phyloP scores from a whole-genome alignment of 1,140 invertebrate genomes.

The Hyphantria cunea region DNA sequence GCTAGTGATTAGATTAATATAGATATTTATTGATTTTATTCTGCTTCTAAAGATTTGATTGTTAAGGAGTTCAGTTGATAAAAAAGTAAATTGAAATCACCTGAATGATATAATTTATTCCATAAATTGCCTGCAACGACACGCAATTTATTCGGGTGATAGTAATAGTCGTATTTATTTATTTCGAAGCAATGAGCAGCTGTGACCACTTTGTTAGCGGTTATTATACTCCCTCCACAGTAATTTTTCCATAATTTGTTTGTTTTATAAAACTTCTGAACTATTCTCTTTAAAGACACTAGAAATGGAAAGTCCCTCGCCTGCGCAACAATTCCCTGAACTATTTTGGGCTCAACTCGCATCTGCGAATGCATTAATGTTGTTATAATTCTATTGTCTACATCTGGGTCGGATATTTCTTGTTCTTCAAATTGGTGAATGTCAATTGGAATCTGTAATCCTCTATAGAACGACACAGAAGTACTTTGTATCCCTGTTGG shows the following conservation, averaged over 20 bases:
- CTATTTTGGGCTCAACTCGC: not conserved
- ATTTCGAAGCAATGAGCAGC: not conserved
- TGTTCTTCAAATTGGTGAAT: no score
- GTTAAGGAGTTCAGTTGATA: no score
- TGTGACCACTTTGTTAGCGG: not conserved
- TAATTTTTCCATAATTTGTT: constrained; percentile 1
- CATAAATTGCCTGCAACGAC: not conserved
- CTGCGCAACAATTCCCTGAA: not conserved
- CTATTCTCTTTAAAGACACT: constrained; percentile 13
- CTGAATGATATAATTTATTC: not conserved
- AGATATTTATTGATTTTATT: no score
- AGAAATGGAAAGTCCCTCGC: not conserved
- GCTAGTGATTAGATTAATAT: no score
- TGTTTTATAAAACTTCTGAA: not conserved
- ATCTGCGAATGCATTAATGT: not conserved
- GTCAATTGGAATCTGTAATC: no score
- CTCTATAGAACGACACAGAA: no score
- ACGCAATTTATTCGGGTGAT: not conserved
- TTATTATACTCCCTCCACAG: not conserved
- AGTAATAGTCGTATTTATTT: not conserved
- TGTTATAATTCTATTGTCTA: not conserved
- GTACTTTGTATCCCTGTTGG: no score
- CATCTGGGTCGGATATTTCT: not conserved
- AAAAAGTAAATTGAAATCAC: no score
- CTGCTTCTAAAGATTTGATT: no score